phyloP scores from a whole-genome alignment of 2,797 vertebrate species.

The Catharus ustulatus region DNA sequence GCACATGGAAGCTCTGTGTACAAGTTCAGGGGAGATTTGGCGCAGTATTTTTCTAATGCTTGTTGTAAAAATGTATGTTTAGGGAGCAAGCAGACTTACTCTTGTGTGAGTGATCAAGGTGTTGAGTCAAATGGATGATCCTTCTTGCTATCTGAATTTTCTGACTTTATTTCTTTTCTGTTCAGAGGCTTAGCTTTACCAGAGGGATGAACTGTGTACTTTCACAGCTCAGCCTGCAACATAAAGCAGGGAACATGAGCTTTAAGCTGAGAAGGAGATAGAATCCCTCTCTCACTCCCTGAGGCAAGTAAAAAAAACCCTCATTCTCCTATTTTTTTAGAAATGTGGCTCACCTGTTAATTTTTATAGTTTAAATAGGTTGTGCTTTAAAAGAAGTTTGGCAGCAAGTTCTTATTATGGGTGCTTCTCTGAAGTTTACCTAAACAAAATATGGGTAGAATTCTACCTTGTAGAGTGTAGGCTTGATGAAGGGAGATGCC shows the following conservation, averaged over 20 bases:
- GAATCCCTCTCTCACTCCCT: not conserved
- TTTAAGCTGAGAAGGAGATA: slow-evolving; percentile 25
- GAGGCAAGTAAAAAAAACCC: not conserved
- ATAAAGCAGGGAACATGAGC: not conserved
- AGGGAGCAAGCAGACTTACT: not conserved
- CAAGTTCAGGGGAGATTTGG: not conserved
- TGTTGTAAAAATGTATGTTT: not conserved
- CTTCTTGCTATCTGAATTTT: not conserved
- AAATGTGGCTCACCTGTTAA: not conserved
- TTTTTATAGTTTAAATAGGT: not conserved
- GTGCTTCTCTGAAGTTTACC: not conserved
- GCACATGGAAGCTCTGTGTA: not conserved
- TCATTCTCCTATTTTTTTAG: not conserved
- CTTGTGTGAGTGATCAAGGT: not conserved
- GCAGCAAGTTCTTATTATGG: not conserved
- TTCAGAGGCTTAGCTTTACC: slow-evolving; percentile 2
- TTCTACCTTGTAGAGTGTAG: not conserved
- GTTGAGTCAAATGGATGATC: not conserved
- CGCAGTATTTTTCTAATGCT: not conserved
- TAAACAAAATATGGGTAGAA: not conserved
- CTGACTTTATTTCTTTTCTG: not conserved
- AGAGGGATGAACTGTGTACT: not conserved
- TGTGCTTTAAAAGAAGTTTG: not conserved
- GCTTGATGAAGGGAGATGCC: not conserved
- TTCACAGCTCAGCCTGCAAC: slow-evolving; percentile 13